Evolutionary conservation across 2,888 invertebrate genomes (phyloP).

Genomic region (Standfussiana lucernea): DNA sequence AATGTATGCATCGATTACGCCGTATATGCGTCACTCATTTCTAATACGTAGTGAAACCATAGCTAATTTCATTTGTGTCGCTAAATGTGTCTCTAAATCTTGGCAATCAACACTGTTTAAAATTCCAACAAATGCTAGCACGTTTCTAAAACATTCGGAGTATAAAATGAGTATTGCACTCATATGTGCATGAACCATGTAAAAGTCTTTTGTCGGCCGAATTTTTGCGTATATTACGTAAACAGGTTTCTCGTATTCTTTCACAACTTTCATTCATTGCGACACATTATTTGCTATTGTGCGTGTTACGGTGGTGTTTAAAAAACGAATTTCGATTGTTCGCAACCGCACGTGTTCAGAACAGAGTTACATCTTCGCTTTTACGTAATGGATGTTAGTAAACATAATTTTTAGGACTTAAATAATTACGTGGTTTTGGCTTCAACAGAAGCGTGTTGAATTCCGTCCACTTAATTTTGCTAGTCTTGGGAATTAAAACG

Average conservation of each 20-base stretch:
- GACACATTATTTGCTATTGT: conserved; percentile 72
- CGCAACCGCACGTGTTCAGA: conserved; percentile 54
- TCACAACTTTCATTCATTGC: conserved; percentile 80
- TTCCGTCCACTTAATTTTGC: not conserved
- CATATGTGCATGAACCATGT: conserved; percentile 71
- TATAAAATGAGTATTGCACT: conserved; percentile 66
- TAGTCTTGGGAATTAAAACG: not conserved
- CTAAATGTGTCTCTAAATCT: conserved; percentile 53
- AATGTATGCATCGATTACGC: conserved; percentile 24
- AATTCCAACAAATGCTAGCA: conserved; percentile 41
- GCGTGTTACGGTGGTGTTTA: conserved; percentile 68
- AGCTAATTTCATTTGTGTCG: conserved; percentile 47
- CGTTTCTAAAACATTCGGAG: conserved; percentile 52
- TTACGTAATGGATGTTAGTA: conserved; percentile 38
- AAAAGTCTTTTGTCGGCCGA: conserved; percentile 66
- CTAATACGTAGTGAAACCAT: conserved; percentile 52
- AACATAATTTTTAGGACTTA: conserved; percentile 14
- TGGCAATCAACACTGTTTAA: conserved; percentile 55
- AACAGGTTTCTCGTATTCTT: conserved; percentile 74
- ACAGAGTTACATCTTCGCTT: conserved; percentile 54
- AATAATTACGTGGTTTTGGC: not conserved
- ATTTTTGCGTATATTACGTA: conserved; percentile 73
- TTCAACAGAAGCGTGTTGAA: not conserved
- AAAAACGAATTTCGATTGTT: conserved; percentile 68
- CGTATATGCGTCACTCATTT: conserved; percentile 29